phyloP scores from a whole-genome alignment of 2,113 vertebrate species.

The Oreotrochilus melanogaster region DNA sequence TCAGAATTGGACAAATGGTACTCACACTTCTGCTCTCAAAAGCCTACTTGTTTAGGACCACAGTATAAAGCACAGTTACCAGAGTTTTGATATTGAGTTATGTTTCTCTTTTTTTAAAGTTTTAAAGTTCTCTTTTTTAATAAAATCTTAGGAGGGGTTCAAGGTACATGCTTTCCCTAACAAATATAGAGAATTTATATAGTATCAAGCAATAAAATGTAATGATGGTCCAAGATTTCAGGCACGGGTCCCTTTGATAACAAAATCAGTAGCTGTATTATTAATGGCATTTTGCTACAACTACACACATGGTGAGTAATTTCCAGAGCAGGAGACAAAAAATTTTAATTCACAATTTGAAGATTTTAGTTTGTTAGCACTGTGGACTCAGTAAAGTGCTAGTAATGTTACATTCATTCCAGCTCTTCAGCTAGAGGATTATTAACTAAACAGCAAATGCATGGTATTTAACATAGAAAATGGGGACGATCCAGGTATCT shows the following conservation, averaged over 20 bases:
- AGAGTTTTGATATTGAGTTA: background rate
- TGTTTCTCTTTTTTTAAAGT: background rate
- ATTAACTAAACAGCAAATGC: conserved; percentile 19
- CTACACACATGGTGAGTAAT: background rate
- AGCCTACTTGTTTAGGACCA: background rate
- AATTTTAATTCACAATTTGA: background rate
- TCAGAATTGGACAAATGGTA: background rate
- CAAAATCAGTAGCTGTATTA: background rate
- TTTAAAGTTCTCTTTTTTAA: background rate
- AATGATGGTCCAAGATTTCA: background rate
- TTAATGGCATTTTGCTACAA: background rate
- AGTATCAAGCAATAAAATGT: background rate
- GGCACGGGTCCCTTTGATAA: background rate
- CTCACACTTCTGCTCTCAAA: background rate
- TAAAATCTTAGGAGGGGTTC: background rate
- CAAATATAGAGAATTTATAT: background rate
- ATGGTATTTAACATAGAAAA: background rate
- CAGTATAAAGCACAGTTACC: background rate
- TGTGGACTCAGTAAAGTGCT: background rate
- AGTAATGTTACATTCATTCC: background rate
- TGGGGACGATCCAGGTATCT: conserved; percentile 14
- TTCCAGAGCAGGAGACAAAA: background rate
- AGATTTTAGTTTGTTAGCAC: background rate
- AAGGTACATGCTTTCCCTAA: background rate
- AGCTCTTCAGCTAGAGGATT: background rate